A percentile compares a stretch with the other conserved stretches of the same genome.
These are phyloP conservation scores for Vidua macroura DNA, from an alignment of 2,113 vertebrate species.

Conservation along the genomic window DNA sequence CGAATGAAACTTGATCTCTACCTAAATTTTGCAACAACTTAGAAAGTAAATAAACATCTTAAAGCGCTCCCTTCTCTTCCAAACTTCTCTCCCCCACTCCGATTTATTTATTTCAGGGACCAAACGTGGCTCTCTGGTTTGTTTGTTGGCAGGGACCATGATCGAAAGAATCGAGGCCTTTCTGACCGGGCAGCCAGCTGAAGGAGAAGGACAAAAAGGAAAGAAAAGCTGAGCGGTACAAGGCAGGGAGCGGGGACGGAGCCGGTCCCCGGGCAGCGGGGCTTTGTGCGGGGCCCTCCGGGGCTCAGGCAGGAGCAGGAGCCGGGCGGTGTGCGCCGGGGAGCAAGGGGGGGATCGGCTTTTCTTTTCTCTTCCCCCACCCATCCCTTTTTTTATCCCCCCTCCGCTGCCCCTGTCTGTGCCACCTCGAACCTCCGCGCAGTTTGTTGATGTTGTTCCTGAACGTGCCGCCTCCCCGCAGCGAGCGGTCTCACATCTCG, in stretches of 20 bases:
- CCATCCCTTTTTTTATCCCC: constrained; percentile 60
- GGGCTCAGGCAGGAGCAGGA: constrained; percentile 21
- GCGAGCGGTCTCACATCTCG: constrained; percentile 80
- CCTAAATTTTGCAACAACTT: constrained; percentile 58
- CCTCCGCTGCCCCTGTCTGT: constrained; percentile 66
- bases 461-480: constrained; percentile 78
- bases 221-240: not conserved
- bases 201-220: not conserved
- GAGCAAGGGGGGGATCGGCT: not conserved
- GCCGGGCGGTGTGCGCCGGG: not conserved
- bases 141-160: constrained; percentile 24
- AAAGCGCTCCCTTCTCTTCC: not conserved
- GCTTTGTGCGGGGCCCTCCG: constrained; percentile 13
- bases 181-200: not conserved
- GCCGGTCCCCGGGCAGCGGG: not conserved
- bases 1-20: constrained; percentile 47
- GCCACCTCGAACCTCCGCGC: constrained; percentile 75
- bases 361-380: not conserved
- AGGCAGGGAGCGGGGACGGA: not conserved
- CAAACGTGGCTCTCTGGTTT: constrained; percentile 16
- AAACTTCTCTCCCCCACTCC: not conserved
- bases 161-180: constrained; percentile 17
- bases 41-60: constrained; percentile 56
- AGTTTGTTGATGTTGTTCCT: constrained; percentile 88
- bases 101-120: not conserved